Evolutionary conservation across 2,888 invertebrate species (phyloP).

Genomic region (Biston betularia): DNA sequence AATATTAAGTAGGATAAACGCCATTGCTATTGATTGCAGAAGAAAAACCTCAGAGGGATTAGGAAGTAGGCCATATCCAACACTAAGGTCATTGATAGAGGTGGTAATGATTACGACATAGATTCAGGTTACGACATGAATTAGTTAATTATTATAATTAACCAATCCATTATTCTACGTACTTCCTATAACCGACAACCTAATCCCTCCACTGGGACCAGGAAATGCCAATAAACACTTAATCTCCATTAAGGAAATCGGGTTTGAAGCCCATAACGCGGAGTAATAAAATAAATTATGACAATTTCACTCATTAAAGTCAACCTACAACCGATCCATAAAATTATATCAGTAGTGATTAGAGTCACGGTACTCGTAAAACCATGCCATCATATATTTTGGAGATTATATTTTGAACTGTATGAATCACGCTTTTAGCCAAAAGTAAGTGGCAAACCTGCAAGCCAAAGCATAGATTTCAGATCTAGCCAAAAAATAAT

Average conservation of each 20-base stretch:
- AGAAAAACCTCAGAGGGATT: too few relatives aligned
- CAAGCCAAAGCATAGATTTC: too few relatives aligned
- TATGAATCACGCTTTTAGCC: too few relatives aligned
- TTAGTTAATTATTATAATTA: neutral
- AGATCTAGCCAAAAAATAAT: too few relatives aligned
- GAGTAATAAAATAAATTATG: conserved; percentile 21
- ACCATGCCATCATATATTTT: too few relatives aligned
- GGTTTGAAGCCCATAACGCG: conserved; percentile 53
- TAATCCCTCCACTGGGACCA: conserved; percentile 38
- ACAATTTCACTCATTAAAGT: conserved; percentile 4
- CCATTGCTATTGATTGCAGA: neutral
- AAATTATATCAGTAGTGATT: conserved; percentile 1
- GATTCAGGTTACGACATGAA: neutral
- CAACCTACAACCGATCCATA: neutral
- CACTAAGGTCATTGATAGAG: neutral
- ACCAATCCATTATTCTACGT: conserved; percentile 32
- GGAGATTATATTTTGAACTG: too few relatives aligned
- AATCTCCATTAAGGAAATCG: conserved; percentile 68
- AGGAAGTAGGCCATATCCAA: neutral
- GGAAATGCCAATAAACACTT: conserved; percentile 68
- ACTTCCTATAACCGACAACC: conserved; percentile 24
- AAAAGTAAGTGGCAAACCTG: too few relatives aligned
- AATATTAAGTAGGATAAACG: too few relatives aligned
- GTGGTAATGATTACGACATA: neutral
- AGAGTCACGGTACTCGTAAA: neutral